A percentile compares a stretch with the other conserved stretches of the same genome.
phyloP scores from a whole-genome alignment of 2,888 invertebrate genomes.

The Macrophya alboannulata region DNA sequence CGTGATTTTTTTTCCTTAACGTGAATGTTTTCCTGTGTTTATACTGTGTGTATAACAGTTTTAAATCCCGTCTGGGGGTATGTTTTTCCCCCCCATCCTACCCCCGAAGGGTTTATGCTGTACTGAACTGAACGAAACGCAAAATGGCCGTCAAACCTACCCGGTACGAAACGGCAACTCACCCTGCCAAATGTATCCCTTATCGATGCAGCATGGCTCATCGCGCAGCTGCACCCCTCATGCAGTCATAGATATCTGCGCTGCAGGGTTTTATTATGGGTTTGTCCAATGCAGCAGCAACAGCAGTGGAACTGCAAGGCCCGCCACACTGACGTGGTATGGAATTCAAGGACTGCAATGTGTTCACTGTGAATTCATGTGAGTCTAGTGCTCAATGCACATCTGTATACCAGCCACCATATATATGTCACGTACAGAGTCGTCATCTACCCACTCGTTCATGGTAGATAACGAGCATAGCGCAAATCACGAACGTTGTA shows the following conservation, averaged over 20 bases:
- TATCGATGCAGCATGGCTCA: slow-evolving; percentile 29
- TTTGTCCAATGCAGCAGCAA: slow-evolving; percentile 8
- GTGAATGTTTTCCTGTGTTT: not conserved
- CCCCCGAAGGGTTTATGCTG: not conserved
- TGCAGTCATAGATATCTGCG: slow-evolving; percentile 25
- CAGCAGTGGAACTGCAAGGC: not conserved
- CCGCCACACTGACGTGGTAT: not conserved
- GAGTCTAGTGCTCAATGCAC: slow-evolving; percentile 11
- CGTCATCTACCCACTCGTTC: slow-evolving; percentile 8
- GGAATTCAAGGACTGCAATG: not conserved
- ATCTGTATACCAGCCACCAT: not conserved
- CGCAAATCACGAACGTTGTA: slow-evolving; percentile 31
- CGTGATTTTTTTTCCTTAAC: not conserved
- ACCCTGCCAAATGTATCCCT: slow-evolving; percentile 17
- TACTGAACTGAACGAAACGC: not conserved
- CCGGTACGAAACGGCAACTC: slow-evolving; percentile 2
- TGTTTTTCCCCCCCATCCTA: not conserved
- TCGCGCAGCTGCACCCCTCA: slow-evolving; percentile 17
- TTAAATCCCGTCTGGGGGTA: not conserved
- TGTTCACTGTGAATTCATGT: slow-evolving; percentile 6
- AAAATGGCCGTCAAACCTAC: not conserved
- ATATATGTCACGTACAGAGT: slow-evolving; percentile 23
- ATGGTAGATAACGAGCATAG: slow-evolving; percentile 27
- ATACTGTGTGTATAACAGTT: not conserved
- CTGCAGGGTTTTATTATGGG: slow-evolving; percentile 30